Conservation (phyloP, 1,140 invertebrate genomes). For the Orchestia grillus region DNA sequence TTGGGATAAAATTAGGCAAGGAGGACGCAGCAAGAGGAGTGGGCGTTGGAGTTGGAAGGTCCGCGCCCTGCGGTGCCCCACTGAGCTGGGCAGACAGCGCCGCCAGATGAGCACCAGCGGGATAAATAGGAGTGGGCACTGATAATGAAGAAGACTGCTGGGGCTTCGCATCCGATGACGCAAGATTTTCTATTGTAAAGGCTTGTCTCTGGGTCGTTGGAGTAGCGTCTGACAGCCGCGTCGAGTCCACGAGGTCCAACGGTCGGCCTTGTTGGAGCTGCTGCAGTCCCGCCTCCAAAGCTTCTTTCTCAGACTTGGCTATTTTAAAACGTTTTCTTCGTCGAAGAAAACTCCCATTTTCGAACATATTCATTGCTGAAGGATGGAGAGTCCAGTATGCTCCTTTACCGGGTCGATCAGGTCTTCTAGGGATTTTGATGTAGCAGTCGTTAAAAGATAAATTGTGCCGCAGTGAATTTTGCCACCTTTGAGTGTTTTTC, state of each 20-base stretch:
- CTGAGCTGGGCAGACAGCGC: slow-evolving; percentile 17
- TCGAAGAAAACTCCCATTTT: slow-evolving; percentile 90
- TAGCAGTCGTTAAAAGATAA: slow-evolving; percentile 95
- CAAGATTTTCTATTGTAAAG: slow-evolving; percentile 62
- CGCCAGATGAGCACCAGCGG: slow-evolving; percentile 13
- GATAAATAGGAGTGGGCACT: slow-evolving; percentile 58
- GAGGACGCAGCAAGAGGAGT: neutral
- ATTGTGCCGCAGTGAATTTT: slow-evolving; percentile 88
- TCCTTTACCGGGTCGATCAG: slow-evolving; percentile 90
- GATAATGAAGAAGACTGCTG: slow-evolving; percentile 57
- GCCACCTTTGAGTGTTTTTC: slow-evolving; percentile 89
- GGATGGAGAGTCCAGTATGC: slow-evolving; percentile 92
- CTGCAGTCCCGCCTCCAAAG: slow-evolving; percentile 78
- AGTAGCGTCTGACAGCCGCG: slow-evolving; percentile 35
- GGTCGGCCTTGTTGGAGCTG: slow-evolving; percentile 57
- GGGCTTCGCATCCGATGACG: slow-evolving; percentile 64
- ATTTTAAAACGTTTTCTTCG: slow-evolving; percentile 90
- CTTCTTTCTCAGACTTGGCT: slow-evolving; percentile 81
- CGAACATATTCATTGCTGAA: slow-evolving; percentile 91
- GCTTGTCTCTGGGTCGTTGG: slow-evolving; percentile 58
- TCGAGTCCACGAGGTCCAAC: slow-evolving; percentile 34
- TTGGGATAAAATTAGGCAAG: slow-evolving; percentile 28
- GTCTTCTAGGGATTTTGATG: slow-evolving; percentile 88
- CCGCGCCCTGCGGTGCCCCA: slow-evolving; percentile 2
- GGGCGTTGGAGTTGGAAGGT: neutral